A percentile compares a stretch with the other conserved stretches of the same genome.
Conservation (phyloP, 2,797 vertebrate genomes). For the Urophycis tenuis region DNA sequence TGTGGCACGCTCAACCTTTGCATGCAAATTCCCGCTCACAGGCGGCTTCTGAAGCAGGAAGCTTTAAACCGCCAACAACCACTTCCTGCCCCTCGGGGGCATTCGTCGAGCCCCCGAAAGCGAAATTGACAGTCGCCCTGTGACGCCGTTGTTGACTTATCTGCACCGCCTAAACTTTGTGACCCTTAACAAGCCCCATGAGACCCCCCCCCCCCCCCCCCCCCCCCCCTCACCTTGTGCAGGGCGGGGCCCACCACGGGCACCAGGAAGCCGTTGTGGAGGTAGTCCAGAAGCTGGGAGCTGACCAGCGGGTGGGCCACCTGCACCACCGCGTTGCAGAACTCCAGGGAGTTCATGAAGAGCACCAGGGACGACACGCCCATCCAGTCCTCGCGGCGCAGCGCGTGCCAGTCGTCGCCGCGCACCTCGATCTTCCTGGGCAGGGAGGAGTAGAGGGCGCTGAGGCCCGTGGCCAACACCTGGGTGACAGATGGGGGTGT, state of each 20-base stretch:
- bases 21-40: background rate
- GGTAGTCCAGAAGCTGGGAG: slow-evolving; percentile 90
- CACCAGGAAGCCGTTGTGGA: slow-evolving; percentile 94
- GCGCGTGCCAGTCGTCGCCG: slow-evolving; percentile 92
- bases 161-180: background rate
- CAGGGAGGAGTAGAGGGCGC: slow-evolving; percentile 94
- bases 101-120: background rate
- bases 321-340: slow-evolving; percentile 96
- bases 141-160: background rate
- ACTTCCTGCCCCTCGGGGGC: background rate
- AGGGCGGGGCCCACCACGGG: slow-evolving; percentile 93
- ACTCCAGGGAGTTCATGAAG: slow-evolving; percentile 97
- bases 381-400: slow-evolving; percentile 91
- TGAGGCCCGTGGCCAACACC: slow-evolving; percentile 95
- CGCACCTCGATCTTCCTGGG: slow-evolving; percentile 92
- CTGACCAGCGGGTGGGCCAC: slow-evolving; percentile 89
- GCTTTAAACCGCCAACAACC: background rate
- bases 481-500: slow-evolving; percentile 40
- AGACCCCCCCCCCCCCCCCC: no score
- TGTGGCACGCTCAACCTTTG: background rate
- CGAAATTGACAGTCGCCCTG: background rate
- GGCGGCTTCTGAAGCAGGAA: background rate
- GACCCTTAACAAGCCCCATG: no score
- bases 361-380: slow-evolving; percentile 85
- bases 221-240: slow-evolving; percentile 68